A percentile compares a stretch with the other conserved stretches of the same genome.
These are phyloP conservation scores for Aphis craccivora DNA, from an alignment of 1,140 invertebrate genomes.

Conservation along the genomic window DNA sequence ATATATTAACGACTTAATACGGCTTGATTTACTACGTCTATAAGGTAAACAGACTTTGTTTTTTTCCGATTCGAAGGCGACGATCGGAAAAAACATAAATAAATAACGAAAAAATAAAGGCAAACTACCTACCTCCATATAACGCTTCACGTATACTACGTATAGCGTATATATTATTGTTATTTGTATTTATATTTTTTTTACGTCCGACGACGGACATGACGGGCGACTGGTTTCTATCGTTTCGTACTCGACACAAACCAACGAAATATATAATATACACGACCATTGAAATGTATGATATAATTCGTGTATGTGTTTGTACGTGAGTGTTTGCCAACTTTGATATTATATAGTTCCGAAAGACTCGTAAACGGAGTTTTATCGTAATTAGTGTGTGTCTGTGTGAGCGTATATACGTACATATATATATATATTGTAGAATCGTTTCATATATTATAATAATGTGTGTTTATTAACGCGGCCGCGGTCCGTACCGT, in stretches of 20 bases:
- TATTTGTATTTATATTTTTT: slow-evolving; percentile 16
- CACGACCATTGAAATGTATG: not conserved
- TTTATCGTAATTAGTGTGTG: not conserved
- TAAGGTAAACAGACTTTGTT: slow-evolving; percentile 28
- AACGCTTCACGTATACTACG: not conserved
- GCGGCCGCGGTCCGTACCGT: not conserved
- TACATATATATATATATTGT: not conserved
- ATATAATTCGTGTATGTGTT: not conserved
- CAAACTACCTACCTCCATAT: not conserved
- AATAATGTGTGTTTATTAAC: not conserved
- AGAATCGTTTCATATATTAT: not conserved
- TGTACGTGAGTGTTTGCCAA: not conserved
- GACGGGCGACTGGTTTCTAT: slow-evolving; percentile 30
- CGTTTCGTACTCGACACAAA: slow-evolving; percentile 6
- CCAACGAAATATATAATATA: not conserved
- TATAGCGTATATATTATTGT: slow-evolving; percentile 14
- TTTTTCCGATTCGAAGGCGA: not conserved
- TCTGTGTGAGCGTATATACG: not conserved
- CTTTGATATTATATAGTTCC: not conserved
- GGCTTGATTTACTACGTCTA: not conserved
- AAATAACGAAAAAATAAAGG: slow-evolving; percentile 1
- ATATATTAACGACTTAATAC: not conserved
- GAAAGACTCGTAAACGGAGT: not conserved
- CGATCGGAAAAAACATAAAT: slow-evolving; percentile 40
- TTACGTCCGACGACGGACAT: slow-evolving; percentile 26